Base-by-base conservation (phyloP, 2,797 vertebrate species). In the Eospalax fontanierii region DNA sequence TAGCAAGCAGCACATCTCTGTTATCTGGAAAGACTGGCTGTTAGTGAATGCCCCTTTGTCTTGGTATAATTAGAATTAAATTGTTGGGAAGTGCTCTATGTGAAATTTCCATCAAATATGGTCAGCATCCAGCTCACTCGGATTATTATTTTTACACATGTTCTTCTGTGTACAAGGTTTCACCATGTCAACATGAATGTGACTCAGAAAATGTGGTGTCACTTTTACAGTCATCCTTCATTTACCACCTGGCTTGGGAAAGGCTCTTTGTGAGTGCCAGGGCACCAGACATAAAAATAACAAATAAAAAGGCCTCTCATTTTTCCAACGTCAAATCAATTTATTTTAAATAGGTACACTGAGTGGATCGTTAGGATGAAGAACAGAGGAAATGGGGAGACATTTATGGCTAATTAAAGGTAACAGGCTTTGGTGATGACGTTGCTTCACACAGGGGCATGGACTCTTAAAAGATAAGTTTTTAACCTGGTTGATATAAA, bases 101-200 rank as follows among this genome's bases (percentile, higher is more conserved):
- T 88, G 9, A 84, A 0, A 5, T 35, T 92, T 91, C 89, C 57
- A 71, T 16, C 86, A 83, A 73, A 43, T 4, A 19, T 0, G 1
- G 28, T 87, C 78, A 54, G 38, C 30, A 43, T 61, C 82, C 50
- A 86, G 35, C 65, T 73, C n/a, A 18, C 28, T 38, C 0, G 4
- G 63, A 35, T 79, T 89, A 92, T 90, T 87, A 43, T 81, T 96
- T 96, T 93, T 79, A 57, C 63, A 76, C 54, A 81, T 65, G 83
- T 80, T 75, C 43, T 91, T 54, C 78, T 59, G n/a, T 50, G 65
- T 66, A 70, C 46, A 65, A 80, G 75, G 61, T 70, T 90, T 76
- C 33, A 15, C 87, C 93, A 86, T n/a, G 92, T 93, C 70, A 70
- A 92, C 65, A 78, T 14, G 28, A 30, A 85, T 78, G 22, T 87